Evolutionary conservation across 2,797 vertebrate genomes (phyloP), one percentile per base, ranked within the genome.

Genomic region (Aldrovandia affinis): DNA sequence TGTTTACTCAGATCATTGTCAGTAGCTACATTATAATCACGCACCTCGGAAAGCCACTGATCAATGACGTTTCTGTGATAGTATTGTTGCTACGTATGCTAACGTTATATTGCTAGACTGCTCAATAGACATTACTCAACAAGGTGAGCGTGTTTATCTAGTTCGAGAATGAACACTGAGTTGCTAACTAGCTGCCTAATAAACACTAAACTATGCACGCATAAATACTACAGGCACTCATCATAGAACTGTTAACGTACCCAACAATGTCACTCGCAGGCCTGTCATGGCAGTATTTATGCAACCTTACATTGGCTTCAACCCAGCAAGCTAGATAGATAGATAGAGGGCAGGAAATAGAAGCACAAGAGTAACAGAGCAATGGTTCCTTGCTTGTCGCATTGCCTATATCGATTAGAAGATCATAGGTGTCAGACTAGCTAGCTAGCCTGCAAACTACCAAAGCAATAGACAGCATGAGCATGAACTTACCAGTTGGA

Each of bases 401-500:
- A 25, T 33, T 33, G 52, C 65, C 77, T 15, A 75, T 30, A 85
- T 36, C 9, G 14, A 80, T 47, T 14, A 25, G 10, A 47, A 65
- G 52, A 7, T 44, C 20, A 28, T 30, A 81, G 55, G 14, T 5
- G 8, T 9, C 63, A 22, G 36, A 22, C 36, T 18, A 70, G 50
- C 18, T 15, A 59, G 59, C 42, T 47, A 63, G 28, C 12, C 39
- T 50, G 73, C 39, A 10, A 10, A 22, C 68, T 36, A 22, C 8
- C 18, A 2, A 3, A 7, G 12, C n/a, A 28, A n/a, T 18, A 77
- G 22, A 25, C 81, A 50, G 1, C 25, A 5, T 7, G 1, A 20
- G 22, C 47, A 33, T 39, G 36, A 63, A 59, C 86, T 88, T 90
- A 93, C 92, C 91, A 87, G 85, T 59, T 83, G 86, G 55, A 86